Percentiles rank a stretch among this genome's conserved stretches.
Evolutionary conservation across 30 jellyfish, hydroid and myxozoan species (phyloP).

Genomic region (Aurelia sp.): DNA sequence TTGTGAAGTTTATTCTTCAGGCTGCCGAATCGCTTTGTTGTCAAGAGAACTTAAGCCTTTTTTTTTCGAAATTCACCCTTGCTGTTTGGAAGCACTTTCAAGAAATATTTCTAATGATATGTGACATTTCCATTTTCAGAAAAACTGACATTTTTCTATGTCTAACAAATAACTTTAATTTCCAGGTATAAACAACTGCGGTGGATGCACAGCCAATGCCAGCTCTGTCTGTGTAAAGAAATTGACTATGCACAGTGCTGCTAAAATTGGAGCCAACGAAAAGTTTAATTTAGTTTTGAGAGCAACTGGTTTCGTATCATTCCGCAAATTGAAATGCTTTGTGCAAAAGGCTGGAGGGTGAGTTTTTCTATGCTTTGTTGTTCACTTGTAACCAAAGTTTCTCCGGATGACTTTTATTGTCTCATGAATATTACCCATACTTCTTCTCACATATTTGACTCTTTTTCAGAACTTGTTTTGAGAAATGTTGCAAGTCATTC

Average conservation of each 20-base stretch:
- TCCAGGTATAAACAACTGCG: slow-evolving; percentile 50
- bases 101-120: no score
- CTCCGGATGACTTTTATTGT: not conserved
- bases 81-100: no score
- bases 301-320: slow-evolving; percentile 27
- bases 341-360: slow-evolving; percentile 36
- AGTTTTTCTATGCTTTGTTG: not conserved
- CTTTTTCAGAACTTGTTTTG: no score
- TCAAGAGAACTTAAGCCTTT: no score
- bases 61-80: no score
- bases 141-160: no score
- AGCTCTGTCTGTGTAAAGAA: slow-evolving; percentile 30
- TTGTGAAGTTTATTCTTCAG: no score
- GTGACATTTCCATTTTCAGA: no score
- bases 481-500: no score
- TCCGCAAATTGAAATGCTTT: slow-evolving; percentile 17
- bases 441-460: no score
- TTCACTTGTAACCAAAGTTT: not conserved
- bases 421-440: no score
- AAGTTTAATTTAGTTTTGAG: not conserved
- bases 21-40: no score
- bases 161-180: not conserved
- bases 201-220: slow-evolving; percentile 37
- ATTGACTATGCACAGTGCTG: slow-evolving; percentile 6
- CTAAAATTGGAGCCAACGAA: slow-evolving; percentile 4